A percentile compares a stretch with the other conserved stretches of the same genome.
phyloP scores from a whole-genome alignment of 2,888 invertebrate species.

The Parnassius orleans region DNA sequence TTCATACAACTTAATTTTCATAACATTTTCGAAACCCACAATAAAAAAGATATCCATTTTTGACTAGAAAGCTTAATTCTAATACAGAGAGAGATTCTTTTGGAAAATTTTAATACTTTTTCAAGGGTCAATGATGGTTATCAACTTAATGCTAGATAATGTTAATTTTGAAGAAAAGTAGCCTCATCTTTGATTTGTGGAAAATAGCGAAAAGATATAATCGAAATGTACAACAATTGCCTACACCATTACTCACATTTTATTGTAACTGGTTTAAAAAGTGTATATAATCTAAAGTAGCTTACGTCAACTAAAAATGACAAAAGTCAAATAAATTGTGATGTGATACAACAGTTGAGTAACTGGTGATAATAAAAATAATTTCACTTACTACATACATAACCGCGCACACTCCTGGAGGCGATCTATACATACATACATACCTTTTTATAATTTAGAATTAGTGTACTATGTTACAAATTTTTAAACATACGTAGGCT shows the following conservation, averaged over 20 bases:
- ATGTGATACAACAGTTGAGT: constrained; percentile 28
- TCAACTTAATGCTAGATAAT: constrained; percentile 58
- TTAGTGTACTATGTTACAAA: constrained; percentile 72
- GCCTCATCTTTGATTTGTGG: constrained; percentile 64
- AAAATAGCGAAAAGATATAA: constrained; percentile 1
- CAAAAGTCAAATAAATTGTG: constrained; percentile 46
- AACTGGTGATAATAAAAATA: constrained; percentile 35
- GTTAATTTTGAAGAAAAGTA: constrained; percentile 57
- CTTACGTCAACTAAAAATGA: constrained; percentile 34
- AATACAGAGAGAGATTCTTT: constrained; percentile 79
- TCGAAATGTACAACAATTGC: constrained; percentile 9
- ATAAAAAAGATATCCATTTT: constrained; percentile 62
- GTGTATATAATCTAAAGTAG: not conserved
- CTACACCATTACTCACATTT: not conserved
- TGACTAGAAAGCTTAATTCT: constrained; percentile 78
- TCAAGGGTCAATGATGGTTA: constrained; percentile 53
- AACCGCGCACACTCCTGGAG: constrained; percentile 40
- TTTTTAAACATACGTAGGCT: constrained; percentile 71
- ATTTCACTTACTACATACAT: constrained; percentile 41
- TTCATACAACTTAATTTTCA: constrained; percentile 1
- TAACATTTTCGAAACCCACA: constrained; percentile 29
- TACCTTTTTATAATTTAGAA: constrained; percentile 51
- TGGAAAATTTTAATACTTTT: constrained; percentile 72
- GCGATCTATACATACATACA: constrained; percentile 14
- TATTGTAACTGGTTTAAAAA: not conserved